Conservation (phyloP, 1,140 invertebrate genomes). For the Catajapyx aquilonaris region DNA sequence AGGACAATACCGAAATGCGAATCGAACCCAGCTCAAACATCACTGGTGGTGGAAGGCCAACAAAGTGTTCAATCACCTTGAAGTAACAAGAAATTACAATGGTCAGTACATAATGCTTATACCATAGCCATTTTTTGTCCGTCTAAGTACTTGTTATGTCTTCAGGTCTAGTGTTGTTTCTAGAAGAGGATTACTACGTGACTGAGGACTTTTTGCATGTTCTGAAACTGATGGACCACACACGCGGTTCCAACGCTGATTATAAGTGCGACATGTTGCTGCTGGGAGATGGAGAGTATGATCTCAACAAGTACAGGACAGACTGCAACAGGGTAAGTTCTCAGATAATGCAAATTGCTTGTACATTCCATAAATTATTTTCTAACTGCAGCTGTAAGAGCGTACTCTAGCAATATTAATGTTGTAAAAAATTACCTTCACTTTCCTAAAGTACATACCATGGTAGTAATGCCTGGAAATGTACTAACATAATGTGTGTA, state of each 20-base stretch:
- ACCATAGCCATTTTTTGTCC: no score
- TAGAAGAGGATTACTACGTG: slow-evolving; percentile 98
- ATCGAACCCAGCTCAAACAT: slow-evolving; percentile 40
- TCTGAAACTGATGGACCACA: slow-evolving; percentile 50
- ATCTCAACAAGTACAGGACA: slow-evolving; percentile 70
- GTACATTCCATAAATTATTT: no score
- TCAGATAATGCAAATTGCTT: no score
- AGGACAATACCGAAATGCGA: slow-evolving; percentile 38
- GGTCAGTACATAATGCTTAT: no score
- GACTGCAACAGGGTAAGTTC: slow-evolving; percentile 44
- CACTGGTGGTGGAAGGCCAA: slow-evolving; percentile 44
- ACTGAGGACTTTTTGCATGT: slow-evolving; percentile 86
- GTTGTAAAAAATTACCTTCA: no score
- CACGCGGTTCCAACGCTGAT: slow-evolving; percentile 49
- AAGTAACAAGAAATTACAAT: slow-evolving; percentile 1
- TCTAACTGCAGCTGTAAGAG: no score
- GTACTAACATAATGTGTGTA: slow-evolving; percentile 7
- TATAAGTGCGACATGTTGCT: slow-evolving; percentile 79
- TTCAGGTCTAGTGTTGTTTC: slow-evolving; percentile 58
- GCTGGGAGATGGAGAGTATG: slow-evolving; percentile 84
- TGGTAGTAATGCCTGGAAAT: no score
- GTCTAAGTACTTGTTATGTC: no score
- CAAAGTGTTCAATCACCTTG: slow-evolving; percentile 7
- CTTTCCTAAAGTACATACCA: no score
- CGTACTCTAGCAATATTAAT: no score